These are phyloP conservation scores for Drosophila quadrilineata DNA, from an alignment of 1,140 invertebrate genomes.

Conservation along the genomic window DNA sequence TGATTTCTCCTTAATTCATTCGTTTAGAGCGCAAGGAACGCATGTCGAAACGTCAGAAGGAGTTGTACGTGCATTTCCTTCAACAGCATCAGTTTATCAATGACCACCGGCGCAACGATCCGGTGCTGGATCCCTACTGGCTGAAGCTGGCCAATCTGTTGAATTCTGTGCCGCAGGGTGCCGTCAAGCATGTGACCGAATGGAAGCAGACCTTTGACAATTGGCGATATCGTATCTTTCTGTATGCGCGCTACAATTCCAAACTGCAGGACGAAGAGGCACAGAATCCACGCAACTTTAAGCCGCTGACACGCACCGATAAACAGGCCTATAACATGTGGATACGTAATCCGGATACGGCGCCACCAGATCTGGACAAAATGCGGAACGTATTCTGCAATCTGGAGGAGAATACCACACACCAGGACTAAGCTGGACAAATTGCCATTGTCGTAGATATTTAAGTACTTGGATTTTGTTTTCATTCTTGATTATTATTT, in stretches of 20 bases:
- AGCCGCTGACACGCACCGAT: conserved; percentile 74
- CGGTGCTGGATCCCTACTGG: conserved; percentile 72
- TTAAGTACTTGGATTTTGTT: conserved; percentile 23
- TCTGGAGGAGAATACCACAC: conserved; percentile 63
- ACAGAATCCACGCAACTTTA: conserved; percentile 74
- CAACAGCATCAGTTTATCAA: conserved; percentile 76
- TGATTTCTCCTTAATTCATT: neutral
- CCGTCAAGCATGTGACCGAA: conserved; percentile 73
- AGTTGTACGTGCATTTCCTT: conserved; percentile 74
- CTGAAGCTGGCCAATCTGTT: conserved; percentile 69
- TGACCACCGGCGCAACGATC: conserved; percentile 72
- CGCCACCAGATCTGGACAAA: conserved; percentile 73
- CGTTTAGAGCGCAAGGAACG: conserved; percentile 73
- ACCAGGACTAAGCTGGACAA: conserved; percentile 58
- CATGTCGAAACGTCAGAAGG: conserved; percentile 77
- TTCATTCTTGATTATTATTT: conserved; percentile 25
- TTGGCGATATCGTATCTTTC: conserved; percentile 76
- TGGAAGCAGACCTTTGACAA: conserved; percentile 80
- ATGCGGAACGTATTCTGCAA: conserved; percentile 79
- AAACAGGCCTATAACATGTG: conserved; percentile 77
- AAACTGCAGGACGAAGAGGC: conserved; percentile 73
- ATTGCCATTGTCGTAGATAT: conserved; percentile 58
- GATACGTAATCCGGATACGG: conserved; percentile 77
- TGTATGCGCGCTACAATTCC: conserved; percentile 76
- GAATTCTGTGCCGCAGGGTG: conserved; percentile 73